Evolutionary conservation across 2,888 invertebrate genomes (phyloP).

Genomic region (Argyresthia albistria): DNA sequence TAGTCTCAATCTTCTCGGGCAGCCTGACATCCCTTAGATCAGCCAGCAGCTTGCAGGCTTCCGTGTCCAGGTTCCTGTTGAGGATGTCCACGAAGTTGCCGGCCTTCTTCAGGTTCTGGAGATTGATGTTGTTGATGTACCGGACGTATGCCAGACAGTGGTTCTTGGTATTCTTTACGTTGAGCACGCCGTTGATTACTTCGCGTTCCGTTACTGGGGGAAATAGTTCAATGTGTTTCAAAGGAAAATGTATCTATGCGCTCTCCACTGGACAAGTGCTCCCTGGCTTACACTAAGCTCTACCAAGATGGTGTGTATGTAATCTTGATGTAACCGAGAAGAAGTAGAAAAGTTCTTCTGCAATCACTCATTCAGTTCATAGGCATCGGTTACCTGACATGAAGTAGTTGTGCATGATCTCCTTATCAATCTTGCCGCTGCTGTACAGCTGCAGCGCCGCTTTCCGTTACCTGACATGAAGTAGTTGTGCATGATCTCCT

Average conservation of each 20-base stretch:
- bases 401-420: constrained; percentile 97
- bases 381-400: constrained; percentile 93
- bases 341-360: no score
- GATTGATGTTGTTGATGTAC: constrained; percentile 97
- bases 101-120: constrained; percentile 94
- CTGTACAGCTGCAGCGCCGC: constrained; percentile 91
- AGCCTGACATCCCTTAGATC: constrained; percentile 92
- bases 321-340: background rate
- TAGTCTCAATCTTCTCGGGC: constrained; percentile 89
- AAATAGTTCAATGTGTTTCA: background rate
- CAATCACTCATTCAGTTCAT: no score
- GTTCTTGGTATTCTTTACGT: constrained; percentile 94
- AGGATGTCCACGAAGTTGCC: constrained; percentile 96
- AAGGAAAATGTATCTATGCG: no score
- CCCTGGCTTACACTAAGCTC: no score
- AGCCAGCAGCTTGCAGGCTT: constrained; percentile 90
- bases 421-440: constrained; percentile 89
- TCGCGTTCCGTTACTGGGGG: constrained; percentile 96
- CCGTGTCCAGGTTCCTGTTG: constrained; percentile 92
- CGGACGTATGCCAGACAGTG: constrained; percentile 95
- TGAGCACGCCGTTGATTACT: constrained; percentile 95
- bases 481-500: constrained; percentile 96
- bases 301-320: background rate
- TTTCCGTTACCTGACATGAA: constrained; percentile 98
- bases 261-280: no score